These are phyloP conservation scores for Heliconius sara DNA, from an alignment of 2,888 invertebrate genomes.

Conservation along the genomic window DNA sequence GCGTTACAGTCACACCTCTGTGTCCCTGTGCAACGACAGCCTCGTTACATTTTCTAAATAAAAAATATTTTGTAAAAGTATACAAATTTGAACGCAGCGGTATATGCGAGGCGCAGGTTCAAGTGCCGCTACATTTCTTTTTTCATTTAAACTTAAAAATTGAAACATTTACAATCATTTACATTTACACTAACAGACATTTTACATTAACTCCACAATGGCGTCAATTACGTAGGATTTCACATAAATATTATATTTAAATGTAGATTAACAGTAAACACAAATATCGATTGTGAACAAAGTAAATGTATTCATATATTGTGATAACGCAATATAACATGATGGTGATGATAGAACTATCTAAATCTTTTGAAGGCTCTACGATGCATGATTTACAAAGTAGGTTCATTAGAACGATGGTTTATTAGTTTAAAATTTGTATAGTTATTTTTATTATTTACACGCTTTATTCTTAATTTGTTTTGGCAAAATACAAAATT, in stretches of 20 bases:
- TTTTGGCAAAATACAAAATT: too few species aligned
- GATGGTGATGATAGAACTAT: neutral
- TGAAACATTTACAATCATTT: too few species aligned
- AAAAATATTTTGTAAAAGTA: too few species aligned
- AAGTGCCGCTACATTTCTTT: too few species aligned
- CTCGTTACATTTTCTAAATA: too few species aligned
- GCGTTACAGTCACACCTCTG: too few species aligned
- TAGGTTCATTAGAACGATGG: neutral
- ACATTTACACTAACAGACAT: neutral
- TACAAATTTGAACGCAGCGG: too few species aligned
- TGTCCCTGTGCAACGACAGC: too few species aligned
- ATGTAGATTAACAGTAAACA: neutral
- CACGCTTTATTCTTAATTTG: too few species aligned
- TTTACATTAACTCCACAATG: neutral
- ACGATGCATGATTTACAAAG: neutral
- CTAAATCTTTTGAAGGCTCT: conserved; percentile 1
- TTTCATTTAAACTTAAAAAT: too few species aligned
- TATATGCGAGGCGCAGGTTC: too few species aligned
- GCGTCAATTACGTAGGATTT: neutral
- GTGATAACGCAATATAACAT: conserved; percentile 10
- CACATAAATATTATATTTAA: neutral
- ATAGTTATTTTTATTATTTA: too few species aligned
- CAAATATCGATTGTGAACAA: neutral
- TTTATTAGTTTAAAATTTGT: neutral
- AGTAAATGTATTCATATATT: neutral